Evolutionary conservation across 1,140 invertebrate species (phyloP).

Genomic region (Drosophila rhopaloa): DNA sequence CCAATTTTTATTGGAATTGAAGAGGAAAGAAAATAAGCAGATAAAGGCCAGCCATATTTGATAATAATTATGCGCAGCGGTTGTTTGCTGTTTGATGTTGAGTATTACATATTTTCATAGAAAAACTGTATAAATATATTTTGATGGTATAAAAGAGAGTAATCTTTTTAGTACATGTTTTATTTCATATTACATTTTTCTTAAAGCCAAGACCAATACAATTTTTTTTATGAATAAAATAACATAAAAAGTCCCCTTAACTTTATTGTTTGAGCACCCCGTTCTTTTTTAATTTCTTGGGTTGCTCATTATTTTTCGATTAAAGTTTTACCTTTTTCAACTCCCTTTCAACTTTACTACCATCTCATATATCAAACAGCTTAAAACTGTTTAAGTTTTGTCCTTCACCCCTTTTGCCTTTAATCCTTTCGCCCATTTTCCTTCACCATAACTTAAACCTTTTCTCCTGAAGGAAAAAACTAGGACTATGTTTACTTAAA

Average conservation of each 20-base stretch:
- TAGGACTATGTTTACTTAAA: conserved; percentile 34
- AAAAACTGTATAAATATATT: no score
- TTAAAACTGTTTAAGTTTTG: conserved; percentile 19
- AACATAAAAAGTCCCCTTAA: no score
- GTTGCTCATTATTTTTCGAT: background rate
- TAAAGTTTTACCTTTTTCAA: background rate
- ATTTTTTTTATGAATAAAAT: background rate
- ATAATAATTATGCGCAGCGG: conserved; percentile 33
- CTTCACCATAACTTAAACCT: conserved; percentile 3
- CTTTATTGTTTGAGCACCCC: no score
- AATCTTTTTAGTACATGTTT: no score
- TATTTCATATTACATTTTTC: no score
- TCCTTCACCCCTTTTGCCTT: conserved; percentile 1
- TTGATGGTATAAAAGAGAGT: background rate
- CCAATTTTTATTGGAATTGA: conserved; percentile 31
- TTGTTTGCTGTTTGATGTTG: background rate
- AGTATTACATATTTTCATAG: background rate
- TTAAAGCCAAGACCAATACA: background rate
- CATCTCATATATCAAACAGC: conserved; percentile 28
- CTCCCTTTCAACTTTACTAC: background rate
- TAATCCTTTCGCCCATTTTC: background rate
- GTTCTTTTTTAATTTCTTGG: background rate
- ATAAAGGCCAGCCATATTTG: conserved; percentile 28
- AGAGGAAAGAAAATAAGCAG: conserved; percentile 19
- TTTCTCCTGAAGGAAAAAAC: background rate